These are phyloP conservation scores for Drosophila kepulauana DNA, from an alignment of 1,140 invertebrate species.

Conservation along the genomic window DNA sequence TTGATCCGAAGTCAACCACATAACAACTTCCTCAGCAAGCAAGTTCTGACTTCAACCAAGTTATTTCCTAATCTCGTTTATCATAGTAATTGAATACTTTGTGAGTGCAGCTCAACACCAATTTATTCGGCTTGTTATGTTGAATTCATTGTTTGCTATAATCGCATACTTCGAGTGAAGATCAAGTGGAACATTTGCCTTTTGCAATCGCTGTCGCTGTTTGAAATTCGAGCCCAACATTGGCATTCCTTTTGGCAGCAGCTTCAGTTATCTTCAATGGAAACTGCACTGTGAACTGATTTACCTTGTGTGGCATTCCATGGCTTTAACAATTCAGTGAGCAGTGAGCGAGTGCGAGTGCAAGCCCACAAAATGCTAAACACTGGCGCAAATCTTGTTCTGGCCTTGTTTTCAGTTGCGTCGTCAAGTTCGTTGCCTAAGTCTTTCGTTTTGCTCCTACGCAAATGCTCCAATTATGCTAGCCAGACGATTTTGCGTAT, in stretches of 20 bases:
- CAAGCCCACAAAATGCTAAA: slow-evolving; percentile 26
- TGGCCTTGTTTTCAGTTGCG: slow-evolving; percentile 11
- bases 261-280: slow-evolving; percentile 10
- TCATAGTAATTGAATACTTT: too few species aligned
- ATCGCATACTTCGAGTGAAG: not conserved
- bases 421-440: slow-evolving; percentile 72
- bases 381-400: slow-evolving; percentile 2
- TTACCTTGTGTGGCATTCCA: slow-evolving; percentile 36
- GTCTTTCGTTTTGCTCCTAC: slow-evolving; percentile 72
- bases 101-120: too few species aligned
- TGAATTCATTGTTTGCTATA: too few species aligned
- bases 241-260: not conserved
- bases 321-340: slow-evolving; percentile 1
- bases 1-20: too few species aligned
- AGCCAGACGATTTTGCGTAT: slow-evolving; percentile 5
- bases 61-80: too few species aligned
- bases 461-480: slow-evolving; percentile 57
- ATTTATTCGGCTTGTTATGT: too few species aligned
- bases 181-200: not conserved
- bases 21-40: not conserved
- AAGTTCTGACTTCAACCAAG: not conserved
- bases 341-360: not conserved
- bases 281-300: not conserved
- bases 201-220: not conserved
- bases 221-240: not conserved